Conservation (phyloP, 2,888 invertebrate genomes). For the Nomada fabriciana region DNA sequence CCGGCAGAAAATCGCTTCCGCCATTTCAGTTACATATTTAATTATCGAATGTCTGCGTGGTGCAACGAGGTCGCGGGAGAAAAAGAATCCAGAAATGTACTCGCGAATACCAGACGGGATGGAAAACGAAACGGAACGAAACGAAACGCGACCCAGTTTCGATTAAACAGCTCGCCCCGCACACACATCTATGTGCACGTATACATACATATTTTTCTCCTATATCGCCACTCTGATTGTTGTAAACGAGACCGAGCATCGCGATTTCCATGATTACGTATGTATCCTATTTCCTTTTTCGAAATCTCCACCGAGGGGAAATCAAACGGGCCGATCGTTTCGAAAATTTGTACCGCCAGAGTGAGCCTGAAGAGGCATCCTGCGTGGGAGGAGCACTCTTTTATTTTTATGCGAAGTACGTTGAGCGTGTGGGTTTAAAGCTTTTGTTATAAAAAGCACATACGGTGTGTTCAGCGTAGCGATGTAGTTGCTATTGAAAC, state of each 20-base stretch:
- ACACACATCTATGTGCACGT: not conserved
- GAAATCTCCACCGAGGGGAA: slow-evolving; percentile 29
- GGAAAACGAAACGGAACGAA: slow-evolving; percentile 56
- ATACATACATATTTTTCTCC: slow-evolving; percentile 9
- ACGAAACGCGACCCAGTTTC: slow-evolving; percentile 58
- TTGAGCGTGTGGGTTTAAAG: no score
- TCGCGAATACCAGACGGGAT: slow-evolving; percentile 28
- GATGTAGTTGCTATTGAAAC: no score
- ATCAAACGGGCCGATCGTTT: slow-evolving; percentile 28
- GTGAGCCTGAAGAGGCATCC: not conserved
- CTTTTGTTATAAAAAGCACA: no score
- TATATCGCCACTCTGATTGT: slow-evolving; percentile 11
- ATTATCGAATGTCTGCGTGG: slow-evolving; percentile 41
- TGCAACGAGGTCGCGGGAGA: slow-evolving; percentile 11
- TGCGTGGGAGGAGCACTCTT: not conserved
- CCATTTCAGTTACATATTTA: slow-evolving; percentile 45
- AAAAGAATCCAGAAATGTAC: slow-evolving; percentile 32
- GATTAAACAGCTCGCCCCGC: slow-evolving; percentile 29
- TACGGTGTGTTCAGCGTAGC: no score
- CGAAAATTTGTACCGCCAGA: not conserved
- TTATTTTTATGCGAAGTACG: no score
- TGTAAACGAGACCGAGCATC: slow-evolving; percentile 49
- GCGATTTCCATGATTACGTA: slow-evolving; percentile 35
- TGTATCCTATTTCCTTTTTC: slow-evolving; percentile 47
- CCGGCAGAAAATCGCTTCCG: slow-evolving; percentile 17